Evolutionary conservation across 2,888 invertebrate species (phyloP), one percentile per base, ranked within the genome.

Genomic region (Fragum fragum): DNA sequence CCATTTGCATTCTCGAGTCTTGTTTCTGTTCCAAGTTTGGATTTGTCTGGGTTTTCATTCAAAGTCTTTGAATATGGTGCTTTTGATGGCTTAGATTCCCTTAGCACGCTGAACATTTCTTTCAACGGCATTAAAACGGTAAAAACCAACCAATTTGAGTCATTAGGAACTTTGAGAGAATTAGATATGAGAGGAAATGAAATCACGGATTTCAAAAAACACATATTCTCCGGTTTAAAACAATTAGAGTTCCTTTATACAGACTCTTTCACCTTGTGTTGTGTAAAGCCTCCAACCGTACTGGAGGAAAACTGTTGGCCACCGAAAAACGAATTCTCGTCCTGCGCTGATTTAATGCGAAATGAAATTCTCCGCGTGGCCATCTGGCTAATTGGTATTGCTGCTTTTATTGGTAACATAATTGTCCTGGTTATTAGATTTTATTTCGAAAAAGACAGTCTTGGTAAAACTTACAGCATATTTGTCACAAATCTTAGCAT

Each of bases 261-360:
- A 32, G 79, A 80, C 36, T 66, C 81, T 1, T 87, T 75, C 61
- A 63, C 70, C 3, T 76, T 81, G 23, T 85, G 86, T 69, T 88
- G 86, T 52, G 36, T 83, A 0, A 79, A 79, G 26, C 87, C 87
- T 7, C 18, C 36, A 3, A 53, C 68, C 18, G 63, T 87, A 5
- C n/a, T 55, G 3, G 78, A 76, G 18, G 69, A 78, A 42, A 71
- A 82, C 7, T 89, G 89, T 47, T 55, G 61, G 39, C 83, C 89
- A 2, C 61, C 84, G 23, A 87, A 87, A 7, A 85, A 88, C 57
- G 83, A 79, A 32, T 86, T 90, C 57, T 89, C 90, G 14, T 89
- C 89, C 0, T 90, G 90, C 73, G 81, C 78, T 47, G 88, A 90
- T 55, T 63, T 90, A 23, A 83, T 90, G 78, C 57, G 83, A 23